phyloP scores from a whole-genome alignment of 2,113 vertebrate species.

The Rhegmatorhina hoffmannsi region DNA sequence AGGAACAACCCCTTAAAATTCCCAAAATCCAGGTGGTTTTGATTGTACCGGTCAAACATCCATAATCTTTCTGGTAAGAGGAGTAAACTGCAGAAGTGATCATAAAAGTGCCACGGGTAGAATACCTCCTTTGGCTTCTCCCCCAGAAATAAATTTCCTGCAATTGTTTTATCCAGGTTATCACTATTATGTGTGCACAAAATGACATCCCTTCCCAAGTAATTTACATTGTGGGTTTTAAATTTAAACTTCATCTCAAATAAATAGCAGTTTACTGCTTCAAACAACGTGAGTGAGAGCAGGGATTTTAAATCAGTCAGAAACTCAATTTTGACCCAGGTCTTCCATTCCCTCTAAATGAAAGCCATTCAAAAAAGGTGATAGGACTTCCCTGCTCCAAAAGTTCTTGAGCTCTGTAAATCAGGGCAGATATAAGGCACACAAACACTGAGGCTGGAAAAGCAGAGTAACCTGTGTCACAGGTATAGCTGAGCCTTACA shows the following conservation, averaged over 20 bases:
- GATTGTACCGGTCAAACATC: background rate
- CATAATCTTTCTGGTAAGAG: background rate
- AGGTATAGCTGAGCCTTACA: too few relatives aligned
- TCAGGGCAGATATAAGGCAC: background rate
- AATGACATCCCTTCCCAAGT: background rate
- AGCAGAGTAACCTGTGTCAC: background rate
- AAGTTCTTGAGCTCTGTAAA: background rate
- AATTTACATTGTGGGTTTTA: background rate
- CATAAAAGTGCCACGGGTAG: background rate
- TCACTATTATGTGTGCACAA: background rate
- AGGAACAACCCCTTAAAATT: background rate
- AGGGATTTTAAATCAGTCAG: background rate
- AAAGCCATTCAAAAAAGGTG: background rate
- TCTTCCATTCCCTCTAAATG: background rate
- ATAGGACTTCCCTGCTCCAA: background rate
- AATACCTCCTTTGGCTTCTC: background rate
- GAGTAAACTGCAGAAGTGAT: background rate
- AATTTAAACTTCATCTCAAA: background rate
- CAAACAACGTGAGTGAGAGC: background rate
- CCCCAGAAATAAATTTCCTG: background rate
- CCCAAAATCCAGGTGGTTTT: conserved; percentile 16
- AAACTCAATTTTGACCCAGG: background rate
- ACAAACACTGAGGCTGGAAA: background rate
- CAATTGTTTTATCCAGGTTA: background rate
- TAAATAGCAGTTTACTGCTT: background rate